Evolutionary conservation across 2,797 vertebrate species (phyloP), one percentile per base, ranked within the genome.

Genomic region (Nyctalus aviator): DNA sequence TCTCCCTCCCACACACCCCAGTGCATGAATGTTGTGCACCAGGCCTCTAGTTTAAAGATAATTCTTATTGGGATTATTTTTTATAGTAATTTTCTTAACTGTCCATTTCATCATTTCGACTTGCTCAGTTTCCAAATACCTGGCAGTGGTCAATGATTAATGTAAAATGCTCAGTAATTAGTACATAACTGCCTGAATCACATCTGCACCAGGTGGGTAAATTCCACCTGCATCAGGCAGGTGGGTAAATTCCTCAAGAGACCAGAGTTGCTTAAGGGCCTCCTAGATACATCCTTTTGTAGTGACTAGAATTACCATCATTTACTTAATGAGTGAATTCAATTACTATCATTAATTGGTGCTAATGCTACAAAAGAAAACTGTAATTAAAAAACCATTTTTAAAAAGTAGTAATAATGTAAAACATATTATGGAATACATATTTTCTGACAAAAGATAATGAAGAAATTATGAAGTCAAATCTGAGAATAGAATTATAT

Each of bases 281-380:
- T 92, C 57, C 77, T 57, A 77, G 81, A 81, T 21, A 75, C 2
- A 48, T 59, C 25, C 32, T 83, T 76, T 55, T 23, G 53, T 6
- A 53, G 84, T n/a, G 59, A 75, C 55, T 84, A 92, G 35, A 89
- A 90, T 57, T 78, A 48, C 77, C 75, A 95, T 73, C 44, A 64
- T 78, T 76, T 81, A 94, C 46, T 20, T 91, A 93, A 96, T 46
- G 72, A 92, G 72, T 72, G 35, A 88, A 62, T 84, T 66, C 41
- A 91, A 35, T 95, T 77, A 90, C 35, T 90, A 37, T 64, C 68
- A 77, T 81, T 77, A 94, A 94, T 23, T 81, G 30, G 41, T 72
- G 76, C 62, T 90, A 91, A 92, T 91, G 35, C 90, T 94, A 94
- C 25, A 57, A 90, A 91, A 83, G 50, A 94, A 93, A 85, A 93